phyloP scores from a whole-genome alignment of 2,113 vertebrate genomes.

The Anseranas semipalmata region DNA sequence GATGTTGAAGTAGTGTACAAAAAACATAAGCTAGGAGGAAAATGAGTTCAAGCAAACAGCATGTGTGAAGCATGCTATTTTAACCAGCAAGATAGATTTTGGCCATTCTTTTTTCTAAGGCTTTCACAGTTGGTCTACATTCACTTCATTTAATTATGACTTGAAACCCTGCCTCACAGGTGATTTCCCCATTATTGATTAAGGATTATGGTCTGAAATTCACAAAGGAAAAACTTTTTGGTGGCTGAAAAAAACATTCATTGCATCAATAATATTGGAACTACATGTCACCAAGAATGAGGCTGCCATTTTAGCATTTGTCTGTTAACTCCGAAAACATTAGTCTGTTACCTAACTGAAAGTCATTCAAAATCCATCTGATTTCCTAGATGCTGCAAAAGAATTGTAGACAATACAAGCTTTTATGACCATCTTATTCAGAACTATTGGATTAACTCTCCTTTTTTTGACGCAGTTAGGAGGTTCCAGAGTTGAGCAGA shows the following conservation, averaged over 20 bases:
- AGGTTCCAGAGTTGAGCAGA: neutral
- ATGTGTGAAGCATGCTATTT: neutral
- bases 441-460: neutral
- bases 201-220: neutral
- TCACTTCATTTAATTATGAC: neutral
- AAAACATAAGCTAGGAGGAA: neutral
- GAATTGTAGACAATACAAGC: neutral
- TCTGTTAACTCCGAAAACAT: neutral
- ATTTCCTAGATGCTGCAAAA: neutral
- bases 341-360: too few species aligned
- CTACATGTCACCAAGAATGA: neutral
- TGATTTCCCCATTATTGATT: neutral
- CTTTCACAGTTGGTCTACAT: neutral
- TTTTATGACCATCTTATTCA: neutral
- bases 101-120: neutral
- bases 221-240: neutral
- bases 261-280: neutral
- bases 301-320: neutral
- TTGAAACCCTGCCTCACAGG: neutral
- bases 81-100: neutral
- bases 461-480: neutral
- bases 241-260: neutral
- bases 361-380: neutral
- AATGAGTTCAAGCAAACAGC: neutral
- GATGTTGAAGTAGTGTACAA: neutral